phyloP scores from a whole-genome alignment of 1,140 invertebrate species.

The Himalopsyche phryganea region DNA sequence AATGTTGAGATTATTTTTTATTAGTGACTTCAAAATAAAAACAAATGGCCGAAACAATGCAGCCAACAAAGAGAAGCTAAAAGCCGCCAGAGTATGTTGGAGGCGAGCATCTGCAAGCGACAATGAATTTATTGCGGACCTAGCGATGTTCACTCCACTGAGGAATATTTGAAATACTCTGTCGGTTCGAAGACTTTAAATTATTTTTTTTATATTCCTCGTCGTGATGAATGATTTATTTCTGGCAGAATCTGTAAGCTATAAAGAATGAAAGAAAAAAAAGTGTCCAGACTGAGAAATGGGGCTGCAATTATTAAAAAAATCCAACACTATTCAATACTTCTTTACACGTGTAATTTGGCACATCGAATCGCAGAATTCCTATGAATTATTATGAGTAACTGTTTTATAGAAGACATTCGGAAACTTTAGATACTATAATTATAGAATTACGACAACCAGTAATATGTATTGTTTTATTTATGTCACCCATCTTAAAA shows the following conservation, averaged over 20 bases:
- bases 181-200: constrained; percentile 7
- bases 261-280: background rate
- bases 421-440: too few relatives aligned
- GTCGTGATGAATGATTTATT: constrained; percentile 25
- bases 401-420: too few relatives aligned
- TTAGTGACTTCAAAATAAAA: constrained; percentile 10
- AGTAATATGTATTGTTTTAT: too few relatives aligned
- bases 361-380: too few relatives aligned
- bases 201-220: constrained; percentile 9
- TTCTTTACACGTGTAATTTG: too few relatives aligned
- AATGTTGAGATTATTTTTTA: too few relatives aligned
- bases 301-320: background rate
- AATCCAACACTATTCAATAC: too few relatives aligned
- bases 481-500: too few relatives aligned
- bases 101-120: constrained; percentile 11
- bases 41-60: constrained; percentile 15
- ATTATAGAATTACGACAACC: too few relatives aligned
- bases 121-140: constrained; percentile 26
- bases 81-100: background rate
- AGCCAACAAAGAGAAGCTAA: constrained; percentile 21
- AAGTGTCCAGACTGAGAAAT: background rate
- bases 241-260: constrained; percentile 18
- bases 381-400: too few relatives aligned
- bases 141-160: constrained; percentile 13
- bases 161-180: constrained; percentile 15